Evolutionary conservation across 1,140 invertebrate genomes (phyloP), one percentile per base, ranked within the genome.

Genomic region (Oncopodura yosiiana): DNA sequence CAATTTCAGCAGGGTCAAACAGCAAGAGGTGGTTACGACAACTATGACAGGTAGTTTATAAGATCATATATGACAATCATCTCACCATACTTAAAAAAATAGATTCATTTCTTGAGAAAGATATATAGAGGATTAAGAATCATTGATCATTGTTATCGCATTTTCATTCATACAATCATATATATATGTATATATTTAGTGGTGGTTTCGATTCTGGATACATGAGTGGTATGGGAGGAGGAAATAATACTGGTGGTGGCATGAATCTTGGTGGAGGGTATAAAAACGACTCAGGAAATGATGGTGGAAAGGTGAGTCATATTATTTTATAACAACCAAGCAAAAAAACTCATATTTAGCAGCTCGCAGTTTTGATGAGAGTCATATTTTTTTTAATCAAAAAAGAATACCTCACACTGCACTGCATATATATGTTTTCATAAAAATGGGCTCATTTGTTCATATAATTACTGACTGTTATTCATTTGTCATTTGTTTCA

Each of bases 221-320:
- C 51, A 61, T 61, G 60, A 61, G 60, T 52, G 60, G 60, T n/a
- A 61, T 61, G 60, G 60, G 60, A 37, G 60, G 60, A 29, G 52
- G 55, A 30, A 23, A 30, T n/a, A 50, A 34, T 12, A 49, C n/a
- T 9, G 36, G 49, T 3, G 30, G 41, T 43, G 38, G 51, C 26
- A 48, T 48, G 45, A 18, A 27, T 16, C 18, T 16, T 14, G 53
- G 53, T 3, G 53, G 53, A 9, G 36, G 23, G 18, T 19, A 9
- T 30, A 61, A 61, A 37, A 57, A 55, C 41, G 60, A 61, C 51
- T 49, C 44, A 37, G 49, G 49, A 39, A 61, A 53, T 37, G 53
- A 61, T 49, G 53, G 36, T n/a, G n/a, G n/a, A n/a, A 61, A 61
- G 55, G 60, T 61, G 39, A 53, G 60, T 50, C 2, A 44, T 18